Evolutionary conservation across 2,113 vertebrate genomes (phyloP), one percentile per base, ranked within the genome.

Genomic region (Gymnobelideus leadbeateri): DNA sequence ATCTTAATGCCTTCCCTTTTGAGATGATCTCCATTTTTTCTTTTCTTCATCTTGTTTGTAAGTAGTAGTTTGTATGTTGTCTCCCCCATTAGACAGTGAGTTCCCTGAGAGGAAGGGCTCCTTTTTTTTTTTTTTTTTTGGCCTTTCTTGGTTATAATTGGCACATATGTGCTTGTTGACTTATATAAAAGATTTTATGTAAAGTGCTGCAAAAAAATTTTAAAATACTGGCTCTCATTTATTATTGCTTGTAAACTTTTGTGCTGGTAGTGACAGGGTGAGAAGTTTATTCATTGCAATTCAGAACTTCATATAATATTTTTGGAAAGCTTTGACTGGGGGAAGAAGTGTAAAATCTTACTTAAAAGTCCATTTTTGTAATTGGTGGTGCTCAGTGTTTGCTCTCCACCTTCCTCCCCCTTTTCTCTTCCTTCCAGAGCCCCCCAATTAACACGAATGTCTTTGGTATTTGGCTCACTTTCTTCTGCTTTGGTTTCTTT

Each of bases 221-320:
- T 68, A 14, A 68, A 68, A 68, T 68, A 2, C 31, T 37, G 28
- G 57, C 11, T 68, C 31, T 68, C 61, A 68, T 31, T 61, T 68
- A 84, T 21, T 43, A 84, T 84, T 84, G n/a, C 19, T 84, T 84
- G n/a, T 84, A 84, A 23, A 84, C 19, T 43, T 84, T 84, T 43
- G 68, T 43, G 37, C 10, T n/a, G 68, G n/a, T 43, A 43, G 68
- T 84, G 68, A 21, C 21, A 84, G n/a, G n/a, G n/a, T 43, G 43
- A n/a, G 68, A 43, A 84, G 68, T 91, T 89, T 21, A 47, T 37
- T 24, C 95, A 95, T 93, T 95, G 16, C 26, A 92, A 8, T 92
- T 95, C n/a, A 55, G 91, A 97, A 94, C 91, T 94, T 93, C 91
- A 94, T 95, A 61, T 90, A 31, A 92, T 84, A 51, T 31, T 92